Base-by-base conservation (phyloP, 2,888 invertebrate genomes). In the Abscondita cerata region DNA sequence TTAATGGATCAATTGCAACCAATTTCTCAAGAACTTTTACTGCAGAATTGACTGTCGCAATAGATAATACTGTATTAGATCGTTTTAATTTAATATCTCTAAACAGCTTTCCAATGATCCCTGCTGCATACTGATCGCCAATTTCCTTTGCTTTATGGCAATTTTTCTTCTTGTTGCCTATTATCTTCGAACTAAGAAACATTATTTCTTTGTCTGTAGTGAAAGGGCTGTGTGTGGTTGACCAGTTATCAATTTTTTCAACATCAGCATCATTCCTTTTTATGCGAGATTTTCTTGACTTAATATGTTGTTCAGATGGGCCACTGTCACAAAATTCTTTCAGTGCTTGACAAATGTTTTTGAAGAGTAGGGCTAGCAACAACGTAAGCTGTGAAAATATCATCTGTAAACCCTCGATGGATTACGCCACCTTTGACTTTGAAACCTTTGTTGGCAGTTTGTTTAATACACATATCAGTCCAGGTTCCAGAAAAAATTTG, bases 381-480 rank as follows among this genome's bases (percentile, higher is more conserved):
- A 68, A 76, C 71, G 75, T 76, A 75, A 73, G 76, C 77, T 65
- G 76, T 71, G 59, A 78, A 69, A 9, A 76, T 76, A 65, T 75
- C 76, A 8, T 77, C 74, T 75, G 77, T 76, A 74, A 76, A 67
- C 9, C 78, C 76, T 72, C 74, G 76, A 75, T 76, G 52, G 68
- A 78, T 66, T 1, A 44, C 12, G 64, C 78, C 78, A 66, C 77
- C 78, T 71, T 75, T 73, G 72, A 75, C 76, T 75, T 79, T 79
- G 60, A 72, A 71, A 6, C 67, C n/a, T 68, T 73, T 74, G 72
- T 73, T 73, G 55, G 72, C 51, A 8, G 68, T 65, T 53, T 73
- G 73, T 59, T 75, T 72, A 59, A 79, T 78, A 1, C 74, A 60
- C 77, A 78, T 77, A 54, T 77, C 79, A 40, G 76, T 75, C 59